Base-by-base conservation (phyloP, 2,113 vertebrate genomes). In the Poicephalus meyeri region DNA sequence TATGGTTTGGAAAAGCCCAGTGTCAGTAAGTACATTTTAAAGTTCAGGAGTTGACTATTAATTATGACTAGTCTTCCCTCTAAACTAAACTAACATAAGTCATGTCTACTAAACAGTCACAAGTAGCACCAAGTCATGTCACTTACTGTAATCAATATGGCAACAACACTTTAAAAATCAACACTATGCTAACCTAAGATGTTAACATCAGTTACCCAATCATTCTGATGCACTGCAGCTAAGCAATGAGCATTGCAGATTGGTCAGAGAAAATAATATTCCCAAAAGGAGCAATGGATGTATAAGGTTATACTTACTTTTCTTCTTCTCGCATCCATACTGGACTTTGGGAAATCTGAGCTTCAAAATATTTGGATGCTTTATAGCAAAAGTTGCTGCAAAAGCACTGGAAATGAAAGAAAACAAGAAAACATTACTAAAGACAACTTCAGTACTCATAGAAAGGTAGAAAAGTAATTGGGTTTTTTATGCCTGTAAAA, bases 371-470 rank as follows among this genome's bases (percentile, higher is more conserved):
- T 93, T 99, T 99, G 70, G 99, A 99, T 76, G 99, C 99, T 98
- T 97, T 99, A 71, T 99, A 99, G 97, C 99, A 99, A 97, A 99
- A 99, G 94, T 99, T 98, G 97, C 99, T 99, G 97, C 99, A 99
- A 97, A 99, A 99, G 97, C 98, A 98, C 99, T 99, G 86, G 69
- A 97, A 76, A 73, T 8, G 9, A 84, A 10, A 94, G 9, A 71
- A 78, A 71, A 31, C 10, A 91, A 49, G 52, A 86, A 93, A 93
- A 74, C 20, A 37, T 0, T 0, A 65, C 13, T 41, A 80, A 74
- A 68, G 19, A 9, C 11, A 52, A 80, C 16, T 76, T 91, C 44
- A 76, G 42, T 50, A 79, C 25, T 53, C 20, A 74, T 0, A 78
- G 11, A 70, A 82, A 93, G 23, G 39, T 37, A 78, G 3, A 78